Conservation (phyloP, 2,113 vertebrate species). For the Otis tarda region DNA sequence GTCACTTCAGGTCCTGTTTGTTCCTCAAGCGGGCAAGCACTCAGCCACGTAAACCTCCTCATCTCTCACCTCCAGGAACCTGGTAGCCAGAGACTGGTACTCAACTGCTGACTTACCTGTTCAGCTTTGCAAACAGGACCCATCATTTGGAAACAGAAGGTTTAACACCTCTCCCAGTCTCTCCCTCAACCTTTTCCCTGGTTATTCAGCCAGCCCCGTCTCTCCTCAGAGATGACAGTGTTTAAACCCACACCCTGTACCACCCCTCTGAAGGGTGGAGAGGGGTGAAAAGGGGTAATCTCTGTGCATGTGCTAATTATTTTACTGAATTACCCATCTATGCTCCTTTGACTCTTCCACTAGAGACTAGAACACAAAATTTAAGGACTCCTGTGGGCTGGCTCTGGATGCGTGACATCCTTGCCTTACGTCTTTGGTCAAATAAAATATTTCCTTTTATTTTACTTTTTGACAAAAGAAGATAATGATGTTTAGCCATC, state of each 20-base stretch:
- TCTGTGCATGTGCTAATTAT: neutral
- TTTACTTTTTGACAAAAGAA: neutral
- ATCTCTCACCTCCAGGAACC: neutral
- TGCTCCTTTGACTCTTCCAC: neutral
- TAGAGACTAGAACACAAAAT: neutral
- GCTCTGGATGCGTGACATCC: rapidly evolving
- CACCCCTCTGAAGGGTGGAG: neutral
- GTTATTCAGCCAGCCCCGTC: neutral
- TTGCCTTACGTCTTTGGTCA: neutral
- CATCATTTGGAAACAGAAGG: neutral
- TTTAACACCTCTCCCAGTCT: neutral
- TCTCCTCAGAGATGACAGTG: neutral
- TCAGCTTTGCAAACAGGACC: neutral
- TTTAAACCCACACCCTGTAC: neutral
- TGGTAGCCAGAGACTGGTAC: neutral
- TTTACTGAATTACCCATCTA: neutral
- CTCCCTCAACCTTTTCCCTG: neutral
- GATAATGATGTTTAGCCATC: neutral
- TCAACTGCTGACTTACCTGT: neutral
- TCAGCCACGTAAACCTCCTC: neutral
- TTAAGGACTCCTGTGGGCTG: neutral
- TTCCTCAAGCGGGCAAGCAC: neutral
- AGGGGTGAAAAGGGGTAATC: neutral
- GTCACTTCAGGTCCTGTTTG: neutral
- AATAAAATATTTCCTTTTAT: neutral